Evolutionary conservation across 2,797 vertebrate species (phyloP).

Genomic region (Valencia hispanica): DNA sequence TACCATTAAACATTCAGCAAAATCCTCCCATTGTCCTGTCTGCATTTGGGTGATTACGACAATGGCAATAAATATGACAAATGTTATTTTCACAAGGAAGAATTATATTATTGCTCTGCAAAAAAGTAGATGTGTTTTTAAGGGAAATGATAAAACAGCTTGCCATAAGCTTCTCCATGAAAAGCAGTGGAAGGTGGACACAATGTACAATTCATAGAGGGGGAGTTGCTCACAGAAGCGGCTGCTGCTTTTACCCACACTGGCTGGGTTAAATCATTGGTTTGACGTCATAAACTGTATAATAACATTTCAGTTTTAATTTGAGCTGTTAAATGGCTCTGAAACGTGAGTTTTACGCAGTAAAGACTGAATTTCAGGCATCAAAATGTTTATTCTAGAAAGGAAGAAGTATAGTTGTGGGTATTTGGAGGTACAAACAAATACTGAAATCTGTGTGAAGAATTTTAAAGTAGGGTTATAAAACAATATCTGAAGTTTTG

Average conservation of each 20-base stretch:
- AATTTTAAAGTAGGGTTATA: not conserved
- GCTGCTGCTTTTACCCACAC: not conserved
- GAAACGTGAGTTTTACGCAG: not conserved
- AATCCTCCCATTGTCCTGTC: too few relatives aligned
- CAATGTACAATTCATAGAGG: slow-evolving; percentile 5
- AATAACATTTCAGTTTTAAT: not conserved
- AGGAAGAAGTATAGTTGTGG: not conserved
- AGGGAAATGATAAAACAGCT: not conserved
- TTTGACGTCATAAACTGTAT: not conserved
- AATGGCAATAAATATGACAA: not conserved
- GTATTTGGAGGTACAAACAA: not conserved
- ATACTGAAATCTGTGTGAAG: not conserved
- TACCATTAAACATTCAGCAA: not conserved
- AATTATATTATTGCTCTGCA: too few relatives aligned
- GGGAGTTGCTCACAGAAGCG: not conserved
- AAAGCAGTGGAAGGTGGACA: not conserved
- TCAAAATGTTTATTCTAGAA: not conserved
- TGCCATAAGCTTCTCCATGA: not conserved
- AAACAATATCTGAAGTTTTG: not conserved
- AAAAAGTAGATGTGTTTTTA: too few relatives aligned
- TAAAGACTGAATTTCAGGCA: not conserved
- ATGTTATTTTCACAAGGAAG: not conserved
- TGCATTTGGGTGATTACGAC: too few relatives aligned
- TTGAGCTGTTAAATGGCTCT: not conserved
- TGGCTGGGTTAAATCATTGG: not conserved